Percentiles rank a stretch among this genome's conserved stretches.
Conservation (phyloP, 2,113 vertebrate genomes). For the Anhinga anhinga region DNA sequence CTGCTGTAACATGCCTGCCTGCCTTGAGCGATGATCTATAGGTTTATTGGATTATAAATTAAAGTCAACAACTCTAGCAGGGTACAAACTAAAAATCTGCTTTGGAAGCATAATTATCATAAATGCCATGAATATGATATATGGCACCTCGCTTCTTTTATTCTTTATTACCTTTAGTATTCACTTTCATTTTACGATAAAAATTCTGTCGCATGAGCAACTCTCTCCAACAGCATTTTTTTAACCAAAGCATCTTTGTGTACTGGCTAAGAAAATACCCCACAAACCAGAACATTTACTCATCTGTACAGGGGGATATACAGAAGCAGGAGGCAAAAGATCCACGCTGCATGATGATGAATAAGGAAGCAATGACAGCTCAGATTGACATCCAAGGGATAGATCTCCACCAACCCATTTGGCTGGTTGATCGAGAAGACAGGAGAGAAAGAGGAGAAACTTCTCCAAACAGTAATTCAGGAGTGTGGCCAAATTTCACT, state of each 20-base stretch:
- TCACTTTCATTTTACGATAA: not conserved
- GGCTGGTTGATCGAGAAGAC: not conserved
- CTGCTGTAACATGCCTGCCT: not conserved
- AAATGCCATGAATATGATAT: not conserved
- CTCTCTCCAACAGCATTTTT: not conserved
- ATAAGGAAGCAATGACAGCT: not conserved
- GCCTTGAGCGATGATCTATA: not conserved
- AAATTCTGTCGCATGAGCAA: not conserved
- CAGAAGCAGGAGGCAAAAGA: not conserved
- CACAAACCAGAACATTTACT: not conserved
- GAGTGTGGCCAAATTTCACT: fast-evolving
- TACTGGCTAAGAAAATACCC: not conserved
- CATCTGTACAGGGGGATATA: not conserved
- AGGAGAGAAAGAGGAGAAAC: not conserved
- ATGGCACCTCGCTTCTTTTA: not conserved
- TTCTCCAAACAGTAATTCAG: not conserved
- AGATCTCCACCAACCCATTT: not conserved
- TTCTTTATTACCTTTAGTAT: not conserved
- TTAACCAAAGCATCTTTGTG: not conserved
- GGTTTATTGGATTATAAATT: slow-evolving; percentile 8
- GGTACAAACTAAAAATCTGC: not conserved
- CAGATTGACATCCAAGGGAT: not conserved
- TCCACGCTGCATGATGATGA: not conserved
- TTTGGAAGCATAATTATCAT: not conserved
- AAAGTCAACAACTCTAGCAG: not conserved